These are phyloP conservation scores for Onychorhynchus coronatus DNA, from an alignment of 2,113 vertebrate species.

Conservation along the genomic window DNA sequence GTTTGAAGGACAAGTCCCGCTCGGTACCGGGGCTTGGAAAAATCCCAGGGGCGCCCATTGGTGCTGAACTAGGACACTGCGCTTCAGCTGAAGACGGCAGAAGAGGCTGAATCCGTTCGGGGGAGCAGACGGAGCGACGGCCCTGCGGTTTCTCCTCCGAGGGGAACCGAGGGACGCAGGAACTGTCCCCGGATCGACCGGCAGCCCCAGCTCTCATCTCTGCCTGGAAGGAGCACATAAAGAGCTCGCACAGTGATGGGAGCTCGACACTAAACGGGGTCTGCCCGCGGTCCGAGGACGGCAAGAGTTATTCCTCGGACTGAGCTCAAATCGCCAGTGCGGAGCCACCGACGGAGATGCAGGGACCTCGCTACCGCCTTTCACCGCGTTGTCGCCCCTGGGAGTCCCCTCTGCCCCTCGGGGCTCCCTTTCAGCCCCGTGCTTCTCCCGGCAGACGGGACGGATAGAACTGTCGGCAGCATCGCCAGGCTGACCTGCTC, in stretches of 20 bases:
- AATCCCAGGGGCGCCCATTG: not conserved
- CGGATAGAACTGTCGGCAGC: not conserved
- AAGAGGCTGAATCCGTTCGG: not conserved
- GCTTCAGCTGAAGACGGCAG: not conserved
- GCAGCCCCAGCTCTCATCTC: no score
- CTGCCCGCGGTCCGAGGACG: not conserved
- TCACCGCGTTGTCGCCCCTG: rapidly evolving
- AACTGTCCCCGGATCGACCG: no score
- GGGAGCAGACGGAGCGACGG: not conserved
- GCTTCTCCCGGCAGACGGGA: not conserved
- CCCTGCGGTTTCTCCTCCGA: not conserved
- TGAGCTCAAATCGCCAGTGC: rapidly evolving
- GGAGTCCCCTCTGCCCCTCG: not conserved
- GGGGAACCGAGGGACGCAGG: rapidly evolving
- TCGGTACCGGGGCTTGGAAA: not conserved
- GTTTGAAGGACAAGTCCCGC: not conserved
- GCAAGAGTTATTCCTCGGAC: not conserved
- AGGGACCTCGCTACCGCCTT: not conserved
- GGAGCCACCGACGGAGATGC: not conserved
- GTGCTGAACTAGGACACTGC: not conserved
- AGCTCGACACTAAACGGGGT: rapidly evolving
- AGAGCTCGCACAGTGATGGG: not conserved
- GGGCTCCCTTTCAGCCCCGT: not conserved
- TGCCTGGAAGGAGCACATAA: not conserved
- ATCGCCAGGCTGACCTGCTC: not conserved